These are phyloP conservation scores for Synanthedon formicaeformis DNA, from an alignment of 2,888 invertebrate species.

Conservation along the genomic window DNA sequence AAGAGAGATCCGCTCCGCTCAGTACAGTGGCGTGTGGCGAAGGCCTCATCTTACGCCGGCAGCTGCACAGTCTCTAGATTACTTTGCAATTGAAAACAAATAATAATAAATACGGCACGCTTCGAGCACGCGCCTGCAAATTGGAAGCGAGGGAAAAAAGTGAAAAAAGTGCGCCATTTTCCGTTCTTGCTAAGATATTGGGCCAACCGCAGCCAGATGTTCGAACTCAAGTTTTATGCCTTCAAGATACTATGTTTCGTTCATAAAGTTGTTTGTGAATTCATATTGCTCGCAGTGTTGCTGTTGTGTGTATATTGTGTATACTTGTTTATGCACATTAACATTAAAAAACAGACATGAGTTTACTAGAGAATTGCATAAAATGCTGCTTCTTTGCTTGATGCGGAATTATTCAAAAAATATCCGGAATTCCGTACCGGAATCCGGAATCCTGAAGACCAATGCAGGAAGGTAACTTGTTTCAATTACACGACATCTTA, in stretches of 20 bases:
- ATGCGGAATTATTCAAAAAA: no score
- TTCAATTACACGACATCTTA: no score
- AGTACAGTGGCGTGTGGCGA: conserved; percentile 8
- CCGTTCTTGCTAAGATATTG: conserved; percentile 36
- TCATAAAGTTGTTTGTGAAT: neutral
- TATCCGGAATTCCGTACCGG: no score
- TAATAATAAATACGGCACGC: conserved; percentile 61
- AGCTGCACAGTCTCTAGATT: conserved; percentile 61
- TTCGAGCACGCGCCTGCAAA: conserved; percentile 45
- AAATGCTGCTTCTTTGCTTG: no score
- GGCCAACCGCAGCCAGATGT: conserved; percentile 36
- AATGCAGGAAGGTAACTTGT: no score
- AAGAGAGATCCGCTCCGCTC: neutral
- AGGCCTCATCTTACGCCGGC: conserved; percentile 33
- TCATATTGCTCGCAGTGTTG: neutral
- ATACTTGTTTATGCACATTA: neutral
- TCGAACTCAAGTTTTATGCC: conserved; percentile 43
- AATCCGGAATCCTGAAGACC: no score
- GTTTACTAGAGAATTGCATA: neutral
- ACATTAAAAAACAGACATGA: neutral
- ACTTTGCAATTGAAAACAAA: conserved; percentile 68
- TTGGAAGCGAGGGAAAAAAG: conserved; percentile 53
- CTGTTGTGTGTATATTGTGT: neutral
- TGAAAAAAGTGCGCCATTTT: neutral
- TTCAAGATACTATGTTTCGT: conserved; percentile 25